Evolutionary conservation across 2,888 invertebrate genomes (phyloP).

Genomic region (Malacosoma neustria): DNA sequence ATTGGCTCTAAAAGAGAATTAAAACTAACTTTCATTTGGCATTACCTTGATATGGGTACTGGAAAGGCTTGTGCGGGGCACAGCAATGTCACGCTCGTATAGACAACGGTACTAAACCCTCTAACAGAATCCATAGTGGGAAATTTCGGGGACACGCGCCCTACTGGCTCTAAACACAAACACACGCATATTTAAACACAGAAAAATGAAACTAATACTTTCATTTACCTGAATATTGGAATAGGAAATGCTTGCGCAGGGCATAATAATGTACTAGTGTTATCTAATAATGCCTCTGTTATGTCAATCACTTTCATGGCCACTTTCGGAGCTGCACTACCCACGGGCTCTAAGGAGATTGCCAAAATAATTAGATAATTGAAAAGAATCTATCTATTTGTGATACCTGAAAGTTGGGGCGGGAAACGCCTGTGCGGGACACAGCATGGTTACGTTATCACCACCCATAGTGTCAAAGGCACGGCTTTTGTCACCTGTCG

Average conservation of each 20-base stretch:
- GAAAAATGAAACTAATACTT: constrained; percentile 8
- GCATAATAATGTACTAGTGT: constrained; percentile 70
- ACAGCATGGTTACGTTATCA: constrained; percentile 74
- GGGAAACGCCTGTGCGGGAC: constrained; percentile 86
- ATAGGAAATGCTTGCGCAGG: constrained; percentile 80
- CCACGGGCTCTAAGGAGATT: constrained; percentile 77
- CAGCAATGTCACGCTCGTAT: constrained; percentile 75
- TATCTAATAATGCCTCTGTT: constrained; percentile 41
- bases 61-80: constrained; percentile 84
- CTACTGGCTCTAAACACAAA: constrained; percentile 71
- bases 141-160: constrained; percentile 80
- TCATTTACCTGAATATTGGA: constrained; percentile 78
- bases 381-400: constrained; percentile 12
- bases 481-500: constrained; percentile 77
- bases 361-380: constrained; percentile 13
- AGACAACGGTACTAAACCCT: constrained; percentile 64
- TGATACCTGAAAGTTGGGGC: constrained; percentile 77
- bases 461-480: constrained; percentile 74
- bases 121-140: constrained; percentile 80
- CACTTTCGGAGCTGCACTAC: constrained; percentile 81
- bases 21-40: constrained; percentile 12
- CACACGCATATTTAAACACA: constrained; percentile 5
- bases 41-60: constrained; percentile 78
- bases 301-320: constrained; percentile 71
- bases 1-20: constrained; percentile 77